Evolutionary conservation across 2,113 vertebrate genomes (phyloP).

Genomic region (Sigmodon hispidus): DNA sequence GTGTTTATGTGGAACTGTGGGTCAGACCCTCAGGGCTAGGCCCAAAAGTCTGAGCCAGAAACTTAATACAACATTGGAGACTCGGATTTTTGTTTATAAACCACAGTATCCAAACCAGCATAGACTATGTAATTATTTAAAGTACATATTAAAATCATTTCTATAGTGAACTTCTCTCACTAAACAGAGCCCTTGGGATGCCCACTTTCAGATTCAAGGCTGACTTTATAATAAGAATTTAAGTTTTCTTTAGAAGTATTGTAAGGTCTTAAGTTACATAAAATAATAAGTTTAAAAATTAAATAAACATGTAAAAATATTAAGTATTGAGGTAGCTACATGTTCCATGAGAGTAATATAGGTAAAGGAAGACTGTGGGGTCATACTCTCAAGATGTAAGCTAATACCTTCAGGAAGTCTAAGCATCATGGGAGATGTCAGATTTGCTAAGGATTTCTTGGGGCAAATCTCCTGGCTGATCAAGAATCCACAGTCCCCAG

Average conservation of each 20-base stretch:
- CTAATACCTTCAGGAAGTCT: accelerated
- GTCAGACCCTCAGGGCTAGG: too few relatives aligned
- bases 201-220: not conserved
- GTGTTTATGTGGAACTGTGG: too few relatives aligned
- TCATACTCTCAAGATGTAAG: accelerated
- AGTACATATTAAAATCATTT: not conserved
- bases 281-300: not conserved
- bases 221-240: not conserved
- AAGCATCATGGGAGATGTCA: not conserved
- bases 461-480: accelerated
- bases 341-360: not conserved
- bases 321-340: not conserved
- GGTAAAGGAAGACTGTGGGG: accelerated
- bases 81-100: not conserved
- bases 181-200: not conserved
- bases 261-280: not conserved
- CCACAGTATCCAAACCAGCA: not conserved
- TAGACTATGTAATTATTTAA: not conserved
- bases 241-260: not conserved
- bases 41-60: too few relatives aligned
- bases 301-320: not conserved
- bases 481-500: too few relatives aligned
- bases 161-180: too few relatives aligned
- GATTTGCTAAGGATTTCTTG: not conserved
- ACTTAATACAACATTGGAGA: too few relatives aligned